Base-by-base conservation (phyloP, 1,140 invertebrate species). In the Microplitis demolitor region DNA sequence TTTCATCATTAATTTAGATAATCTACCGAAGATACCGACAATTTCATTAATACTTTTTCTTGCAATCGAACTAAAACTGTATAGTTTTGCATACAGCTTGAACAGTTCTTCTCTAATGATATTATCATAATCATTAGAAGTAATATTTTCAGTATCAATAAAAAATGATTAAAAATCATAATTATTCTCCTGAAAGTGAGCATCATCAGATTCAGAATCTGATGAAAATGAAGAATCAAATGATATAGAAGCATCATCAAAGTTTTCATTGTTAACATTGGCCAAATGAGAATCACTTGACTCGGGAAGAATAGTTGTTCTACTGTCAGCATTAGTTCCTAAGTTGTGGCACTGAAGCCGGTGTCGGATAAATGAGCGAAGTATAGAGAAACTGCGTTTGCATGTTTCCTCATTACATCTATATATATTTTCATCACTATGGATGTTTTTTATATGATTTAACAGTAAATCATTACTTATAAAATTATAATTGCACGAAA, bases 351-450 rank as follows among this genome's bases (percentile, higher is more conserved):
- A 71, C 0, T 67, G 8, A 66, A 54, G 8, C 61, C 74, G 72
- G 62, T 77, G 74, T 53, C 72, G 64, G n/a, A 72, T 24, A 69
- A 75, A 77, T 3, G 71, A 77, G 37, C 35, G 53, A 61, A 75
- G 66, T 45, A 67, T 34, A 31, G 35, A 31, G 53, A 72, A 77
- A 2, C 61, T 73, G 51, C 72, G 72, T 50, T 70, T 69, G 53
- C 76, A 77, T 24, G 60, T 14, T 11, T 4, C 3, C 69, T 75
- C 71, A 16, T 50, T 45, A 58, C 76, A 77, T 69, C 58, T 37
- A 72, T 69, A 77, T 58, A 58, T 69, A 45, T 61, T 35, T 9
- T 50, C 9, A 53, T n/a, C 39, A 11, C 0, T 16, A 69, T 77
- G 73, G 13, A 56, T 60, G 68, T 74, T 66, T 62, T 51, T 72